Conservation (phyloP, 2,888 invertebrate genomes). For the Apodemia mormo region DNA sequence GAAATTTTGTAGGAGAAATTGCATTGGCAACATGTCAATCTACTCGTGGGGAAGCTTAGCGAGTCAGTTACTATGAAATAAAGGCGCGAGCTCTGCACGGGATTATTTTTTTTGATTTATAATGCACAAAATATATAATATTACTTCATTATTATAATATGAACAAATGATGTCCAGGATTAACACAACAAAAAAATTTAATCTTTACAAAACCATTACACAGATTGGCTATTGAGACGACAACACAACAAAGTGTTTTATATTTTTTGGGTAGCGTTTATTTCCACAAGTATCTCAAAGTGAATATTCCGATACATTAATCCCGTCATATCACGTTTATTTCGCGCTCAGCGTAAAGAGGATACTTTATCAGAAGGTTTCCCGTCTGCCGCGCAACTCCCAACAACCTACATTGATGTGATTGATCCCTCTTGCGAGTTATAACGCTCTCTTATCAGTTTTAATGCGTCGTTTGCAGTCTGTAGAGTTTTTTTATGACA, state of each 20-base stretch:
- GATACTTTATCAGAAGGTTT: conserved; percentile 2
- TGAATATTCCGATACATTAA: conserved; percentile 2
- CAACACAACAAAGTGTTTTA: background rate
- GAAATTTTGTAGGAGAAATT: too few species aligned
- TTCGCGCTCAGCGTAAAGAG: background rate
- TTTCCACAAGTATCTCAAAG: background rate
- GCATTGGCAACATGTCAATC: too few species aligned
- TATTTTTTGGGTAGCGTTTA: background rate
- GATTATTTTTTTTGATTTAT: too few species aligned
- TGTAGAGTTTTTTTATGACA: background rate
- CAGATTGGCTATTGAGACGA: background rate
- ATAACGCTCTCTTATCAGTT: background rate
- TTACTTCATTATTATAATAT: too few species aligned
- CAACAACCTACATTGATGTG: background rate
- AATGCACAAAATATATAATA: too few species aligned
- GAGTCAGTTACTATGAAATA: too few species aligned
- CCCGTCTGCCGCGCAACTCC: conserved; percentile 1
- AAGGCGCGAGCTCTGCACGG: too few species aligned
- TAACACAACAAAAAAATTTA: too few species aligned
- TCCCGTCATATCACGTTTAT: conserved; percentile 1
- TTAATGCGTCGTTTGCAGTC: background rate
- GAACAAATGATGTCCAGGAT: too few species aligned
- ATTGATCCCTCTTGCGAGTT: conserved; percentile 1
- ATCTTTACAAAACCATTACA: too few species aligned
- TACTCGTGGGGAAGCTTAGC: too few species aligned